Percentiles rank a stretch among this genome's conserved stretches.
These are phyloP conservation scores for Lipophrys pholis DNA, from an alignment of 2,113 vertebrate species.

Conservation along the genomic window DNA sequence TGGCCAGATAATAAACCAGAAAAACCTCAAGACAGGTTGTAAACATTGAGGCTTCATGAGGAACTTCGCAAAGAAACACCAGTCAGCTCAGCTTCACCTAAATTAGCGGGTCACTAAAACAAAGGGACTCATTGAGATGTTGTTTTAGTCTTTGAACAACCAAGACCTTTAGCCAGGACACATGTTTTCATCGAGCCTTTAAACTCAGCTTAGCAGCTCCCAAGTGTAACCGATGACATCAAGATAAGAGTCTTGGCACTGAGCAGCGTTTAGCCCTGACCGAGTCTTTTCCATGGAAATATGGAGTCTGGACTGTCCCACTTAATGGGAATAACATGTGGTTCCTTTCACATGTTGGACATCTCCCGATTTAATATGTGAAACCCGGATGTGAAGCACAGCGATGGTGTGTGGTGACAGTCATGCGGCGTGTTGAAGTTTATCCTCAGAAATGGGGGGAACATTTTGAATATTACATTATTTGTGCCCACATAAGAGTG, in stretches of 20 bases:
- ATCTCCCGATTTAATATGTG: slow-evolving; percentile 8
- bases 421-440: background rate
- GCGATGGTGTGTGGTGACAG: background rate
- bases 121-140: background rate
- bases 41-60: background rate
- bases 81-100: background rate
- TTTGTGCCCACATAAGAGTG: background rate
- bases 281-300: slow-evolving; percentile 49
- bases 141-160: slow-evolving; percentile 26
- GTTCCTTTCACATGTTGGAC: slow-evolving; percentile 11
- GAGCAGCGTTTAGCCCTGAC: slow-evolving; percentile 34
- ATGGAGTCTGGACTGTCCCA: slow-evolving; percentile 24
- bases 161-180: background rate
- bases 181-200: slow-evolving; percentile 18
- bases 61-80: too few species aligned
- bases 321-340: slow-evolving; percentile 50
- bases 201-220: slow-evolving; percentile 33
- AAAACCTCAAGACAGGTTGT: slow-evolving; percentile 8
- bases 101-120: background rate
- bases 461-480: background rate
- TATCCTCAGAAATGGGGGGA: background rate
- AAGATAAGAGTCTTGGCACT: slow-evolving; percentile 62
- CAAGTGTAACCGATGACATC: slow-evolving; percentile 48
- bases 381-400: slow-evolving; percentile 10
- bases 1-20: slow-evolving; percentile 3